A percentile compares a stretch with the other conserved stretches of the same genome.
These are phyloP conservation scores for Microcebus murinus DNA, from an alignment of 2,113 vertebrate genomes.

Conservation along the genomic window DNA sequence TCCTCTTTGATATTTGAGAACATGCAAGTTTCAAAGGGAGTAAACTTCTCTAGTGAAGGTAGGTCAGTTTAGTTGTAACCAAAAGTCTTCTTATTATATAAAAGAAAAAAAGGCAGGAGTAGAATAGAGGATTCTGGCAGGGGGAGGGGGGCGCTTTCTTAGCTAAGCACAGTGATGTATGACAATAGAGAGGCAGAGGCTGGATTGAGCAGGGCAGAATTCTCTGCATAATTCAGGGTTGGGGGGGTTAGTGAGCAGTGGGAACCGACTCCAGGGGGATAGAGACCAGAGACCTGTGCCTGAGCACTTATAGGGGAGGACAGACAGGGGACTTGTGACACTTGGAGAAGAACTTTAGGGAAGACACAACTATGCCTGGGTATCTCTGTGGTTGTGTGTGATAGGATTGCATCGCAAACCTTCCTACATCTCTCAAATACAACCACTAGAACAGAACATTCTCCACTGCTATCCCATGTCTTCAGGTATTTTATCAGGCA, in stretches of 20 bases:
- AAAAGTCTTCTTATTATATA: background rate
- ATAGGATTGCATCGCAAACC: background rate
- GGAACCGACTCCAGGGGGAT: background rate
- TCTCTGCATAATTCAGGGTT: background rate
- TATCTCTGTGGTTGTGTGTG: background rate
- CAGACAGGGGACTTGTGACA: background rate
- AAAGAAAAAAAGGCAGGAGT: background rate
- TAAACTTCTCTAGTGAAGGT: background rate
- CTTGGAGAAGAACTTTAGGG: background rate
- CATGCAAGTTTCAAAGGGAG: background rate
- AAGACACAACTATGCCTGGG: background rate
- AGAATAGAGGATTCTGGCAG: background rate
- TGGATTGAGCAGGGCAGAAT: background rate
- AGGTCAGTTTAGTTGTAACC: background rate
- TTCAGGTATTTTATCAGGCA: background rate
- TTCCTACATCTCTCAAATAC: background rate
- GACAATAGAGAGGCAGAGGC: background rate
- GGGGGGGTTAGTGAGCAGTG: background rate
- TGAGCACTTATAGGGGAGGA: background rate
- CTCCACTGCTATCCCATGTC: background rate
- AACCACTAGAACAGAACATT: background rate
- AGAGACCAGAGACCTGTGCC: background rate
- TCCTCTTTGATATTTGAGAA: background rate
- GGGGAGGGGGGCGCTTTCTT: background rate
- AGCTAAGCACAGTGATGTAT: background rate